phyloP scores from a whole-genome alignment of 2,888 invertebrate species.

The Nephrocerus scutellatus region DNA sequence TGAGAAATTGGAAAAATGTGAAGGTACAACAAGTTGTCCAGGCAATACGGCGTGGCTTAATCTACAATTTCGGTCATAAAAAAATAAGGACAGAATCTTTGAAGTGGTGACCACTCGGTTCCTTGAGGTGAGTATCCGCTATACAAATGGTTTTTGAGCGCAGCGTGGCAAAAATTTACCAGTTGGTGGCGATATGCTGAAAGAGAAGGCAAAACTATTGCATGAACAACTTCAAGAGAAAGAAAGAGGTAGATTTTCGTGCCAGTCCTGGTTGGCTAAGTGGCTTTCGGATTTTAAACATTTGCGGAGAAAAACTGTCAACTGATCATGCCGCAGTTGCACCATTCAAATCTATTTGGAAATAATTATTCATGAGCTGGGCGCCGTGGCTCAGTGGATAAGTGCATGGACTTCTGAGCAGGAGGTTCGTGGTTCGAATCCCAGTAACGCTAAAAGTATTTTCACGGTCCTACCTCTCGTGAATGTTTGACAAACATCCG shows the following conservation, averaged over 20 bases:
- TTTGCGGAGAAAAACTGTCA: slow-evolving; percentile 3
- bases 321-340: slow-evolving; percentile 1
- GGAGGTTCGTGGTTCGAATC: no score
- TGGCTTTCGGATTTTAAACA: slow-evolving; percentile 6
- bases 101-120: slow-evolving; percentile 1
- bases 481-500: no score
- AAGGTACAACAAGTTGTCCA: slow-evolving; percentile 3
- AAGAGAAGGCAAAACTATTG: slow-evolving; percentile 2
- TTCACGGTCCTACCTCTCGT: no score
- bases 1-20: slow-evolving; percentile 2
- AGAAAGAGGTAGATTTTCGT: background rate
- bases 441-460: no score
- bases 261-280: slow-evolving; percentile 6
- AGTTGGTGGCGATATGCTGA: slow-evolving; percentile 1
- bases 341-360: background rate
- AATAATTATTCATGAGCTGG: no score
- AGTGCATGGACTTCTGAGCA: no score
- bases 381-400: no score
- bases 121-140: slow-evolving; percentile 6
- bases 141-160: slow-evolving; percentile 8
- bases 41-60: slow-evolving; percentile 7
- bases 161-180: slow-evolving; percentile 7
- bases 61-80: slow-evolving; percentile 9
- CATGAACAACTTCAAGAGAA: slow-evolving; percentile 1
- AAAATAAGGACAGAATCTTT: slow-evolving; percentile 5